Evolutionary conservation across 2,797 vertebrate genomes (phyloP), one percentile per base, ranked within the genome.

Genomic region (Tolypeutes matacus): DNA sequence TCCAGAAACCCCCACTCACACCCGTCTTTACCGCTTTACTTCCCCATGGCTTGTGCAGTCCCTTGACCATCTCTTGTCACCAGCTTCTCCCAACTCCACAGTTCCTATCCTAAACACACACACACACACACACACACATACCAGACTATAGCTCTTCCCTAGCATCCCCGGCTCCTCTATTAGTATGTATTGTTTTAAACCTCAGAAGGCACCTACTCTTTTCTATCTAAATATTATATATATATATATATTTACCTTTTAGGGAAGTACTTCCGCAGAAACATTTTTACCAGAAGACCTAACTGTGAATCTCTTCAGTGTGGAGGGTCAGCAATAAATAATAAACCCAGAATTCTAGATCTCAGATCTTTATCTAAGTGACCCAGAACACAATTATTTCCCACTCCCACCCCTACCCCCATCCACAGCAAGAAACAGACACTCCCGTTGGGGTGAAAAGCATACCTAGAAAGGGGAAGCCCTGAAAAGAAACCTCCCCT

Each of bases 151-250:
- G 42, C 64, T 42, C 12, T 49, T 31, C 15, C 4, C 27, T 8
- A 76, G 9, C 72, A 76, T 46, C 46, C 15, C 29, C 15, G 31
- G 15, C 42, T 7, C 42, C 29, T 51, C 15, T 31, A 72, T 29
- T 18, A 62, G 14, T 70, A 87, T 31, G 7, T 64, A 81, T 53
- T 81, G 23, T 34, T 73, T 49, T 82, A 80, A 64, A 64, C 53
- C 49, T 93, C 84, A 87, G 76, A 92, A 94, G 39, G 29, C 17
- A 95, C 27, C 73, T 29, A 67, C 31, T 18, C n/a, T 86, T 94
- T 94, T 64, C 82, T 31, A 96, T 65, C 36, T 75, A 91, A 82
- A 76, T 77, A 58, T 29, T 31, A 34, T 62, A 58, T 15, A 53
- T 51, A 51, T 51, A 51, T 51, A 12, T 36, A 12, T 78, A 39